A percentile compares a stretch with the other conserved stretches of the same genome.
Evolutionary conservation across 2,888 invertebrate species (phyloP).

Genomic region (Geophilus truncorum): DNA sequence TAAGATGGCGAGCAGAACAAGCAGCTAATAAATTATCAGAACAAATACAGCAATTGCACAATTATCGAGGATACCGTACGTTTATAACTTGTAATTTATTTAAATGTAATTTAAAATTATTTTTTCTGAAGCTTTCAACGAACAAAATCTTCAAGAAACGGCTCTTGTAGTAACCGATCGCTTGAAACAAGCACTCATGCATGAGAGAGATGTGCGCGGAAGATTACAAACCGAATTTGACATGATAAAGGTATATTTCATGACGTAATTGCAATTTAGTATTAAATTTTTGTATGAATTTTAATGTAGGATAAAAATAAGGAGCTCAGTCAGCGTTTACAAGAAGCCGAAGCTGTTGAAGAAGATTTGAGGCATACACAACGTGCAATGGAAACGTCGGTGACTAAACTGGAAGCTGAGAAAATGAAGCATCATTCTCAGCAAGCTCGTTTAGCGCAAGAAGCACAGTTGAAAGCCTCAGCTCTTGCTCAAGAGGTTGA

Average conservation of each 20-base stretch:
- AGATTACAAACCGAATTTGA: slow-evolving; percentile 32
- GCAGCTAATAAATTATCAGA: slow-evolving; percentile 28
- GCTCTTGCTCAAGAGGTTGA: slow-evolving; percentile 32
- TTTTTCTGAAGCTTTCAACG: background rate
- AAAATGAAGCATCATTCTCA: slow-evolving; percentile 32
- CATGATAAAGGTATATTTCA: slow-evolving; percentile 25
- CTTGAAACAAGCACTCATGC: slow-evolving; percentile 31
- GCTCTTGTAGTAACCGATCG: slow-evolving; percentile 31
- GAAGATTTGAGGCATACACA: slow-evolving; percentile 33
- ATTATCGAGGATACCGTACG: background rate
- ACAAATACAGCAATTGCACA: slow-evolving; percentile 32
- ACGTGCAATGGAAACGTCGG: slow-evolving; percentile 32
- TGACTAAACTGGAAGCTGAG: slow-evolving; percentile 32
- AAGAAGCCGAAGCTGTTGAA: slow-evolving; percentile 33
- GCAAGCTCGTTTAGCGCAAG: slow-evolving; percentile 32
- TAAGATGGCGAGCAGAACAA: slow-evolving; percentile 29
- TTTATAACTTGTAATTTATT: no score
- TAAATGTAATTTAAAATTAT: background rate
- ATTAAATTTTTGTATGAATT: background rate
- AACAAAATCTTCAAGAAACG: slow-evolving; percentile 30
- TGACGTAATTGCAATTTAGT: background rate
- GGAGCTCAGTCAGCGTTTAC: slow-evolving; percentile 31
- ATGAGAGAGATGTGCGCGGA: slow-evolving; percentile 27
- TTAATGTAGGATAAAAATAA: slow-evolving; percentile 30
- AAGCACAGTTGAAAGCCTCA: slow-evolving; percentile 32